A percentile compares a stretch with the other conserved stretches of the same genome.
These are phyloP conservation scores for Enteromius anoplus DNA, from an alignment of 2,797 vertebrate species.

Conservation along the genomic window DNA sequence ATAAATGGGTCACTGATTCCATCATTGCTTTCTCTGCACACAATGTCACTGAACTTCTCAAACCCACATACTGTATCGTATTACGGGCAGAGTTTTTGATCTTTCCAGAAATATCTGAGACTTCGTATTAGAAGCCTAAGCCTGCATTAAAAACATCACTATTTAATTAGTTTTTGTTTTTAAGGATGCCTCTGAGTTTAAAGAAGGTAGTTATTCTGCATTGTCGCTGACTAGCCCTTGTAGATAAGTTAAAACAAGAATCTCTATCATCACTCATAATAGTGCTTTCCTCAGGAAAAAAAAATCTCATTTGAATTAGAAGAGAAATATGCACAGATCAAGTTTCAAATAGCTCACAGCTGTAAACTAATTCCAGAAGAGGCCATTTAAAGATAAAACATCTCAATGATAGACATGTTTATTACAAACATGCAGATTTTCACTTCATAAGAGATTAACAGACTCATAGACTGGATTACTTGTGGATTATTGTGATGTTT, in stretches of 20 bases:
- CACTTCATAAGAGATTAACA: background rate
- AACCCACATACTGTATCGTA: conserved; percentile 2
- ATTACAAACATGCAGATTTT: background rate
- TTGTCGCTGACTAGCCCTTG: background rate
- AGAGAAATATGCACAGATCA: background rate
- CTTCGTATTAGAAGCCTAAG: background rate
- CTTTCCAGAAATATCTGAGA: conserved; percentile 2
- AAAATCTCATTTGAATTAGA: background rate
- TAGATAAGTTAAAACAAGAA: background rate
- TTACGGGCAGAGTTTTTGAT: background rate
- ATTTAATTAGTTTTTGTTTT: background rate
- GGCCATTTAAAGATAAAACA: background rate
- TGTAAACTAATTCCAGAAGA: background rate
- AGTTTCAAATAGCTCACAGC: background rate
- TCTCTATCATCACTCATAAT: background rate
- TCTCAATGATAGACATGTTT: background rate
- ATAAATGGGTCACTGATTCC: conserved; percentile 2
- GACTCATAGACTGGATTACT: background rate
- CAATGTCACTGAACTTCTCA: conserved; percentile 1
- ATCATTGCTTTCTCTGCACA: background rate
- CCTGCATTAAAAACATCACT: background rate
- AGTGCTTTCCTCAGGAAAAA: background rate
- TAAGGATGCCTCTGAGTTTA: background rate
- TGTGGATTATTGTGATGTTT: background rate
- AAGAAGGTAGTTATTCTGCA: background rate